Conservation (phyloP, 2,888 invertebrate genomes). For the Subacronicta megacephala region DNA sequence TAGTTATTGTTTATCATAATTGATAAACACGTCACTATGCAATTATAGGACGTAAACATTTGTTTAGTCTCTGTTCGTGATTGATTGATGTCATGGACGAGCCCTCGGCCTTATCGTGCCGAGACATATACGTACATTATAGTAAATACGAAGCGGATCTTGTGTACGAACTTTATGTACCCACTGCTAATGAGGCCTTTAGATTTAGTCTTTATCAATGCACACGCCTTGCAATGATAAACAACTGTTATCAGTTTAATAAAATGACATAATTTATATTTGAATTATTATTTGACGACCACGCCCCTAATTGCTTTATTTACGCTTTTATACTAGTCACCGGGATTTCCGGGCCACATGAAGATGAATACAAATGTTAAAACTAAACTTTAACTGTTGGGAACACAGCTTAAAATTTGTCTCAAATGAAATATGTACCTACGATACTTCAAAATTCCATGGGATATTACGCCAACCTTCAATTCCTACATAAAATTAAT, state of each 20-base stretch:
- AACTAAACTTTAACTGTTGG: too few relatives aligned
- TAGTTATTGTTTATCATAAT: conserved; percentile 42
- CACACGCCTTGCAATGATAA: conserved; percentile 25
- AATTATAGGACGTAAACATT: conserved; percentile 76
- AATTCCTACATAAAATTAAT: too few relatives aligned
- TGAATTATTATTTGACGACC: conserved; percentile 12
- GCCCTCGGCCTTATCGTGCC: conserved; percentile 80
- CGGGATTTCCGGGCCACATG: too few relatives aligned
- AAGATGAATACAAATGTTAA: too few relatives aligned
- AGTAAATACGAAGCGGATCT: conserved; percentile 71
- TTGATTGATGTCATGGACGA: conserved; percentile 87
- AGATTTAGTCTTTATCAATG: conserved; percentile 39
- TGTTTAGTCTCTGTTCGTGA: conserved; percentile 78
- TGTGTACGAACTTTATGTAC: conserved; percentile 27
- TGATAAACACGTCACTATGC: conserved; percentile 76
- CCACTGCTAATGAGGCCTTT: conserved; percentile 45
- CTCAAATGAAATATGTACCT: too few relatives aligned
- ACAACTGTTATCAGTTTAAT: conserved; percentile 27
- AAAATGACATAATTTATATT: conserved; percentile 30
- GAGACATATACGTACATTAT: conserved; percentile 53
- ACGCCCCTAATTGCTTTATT: conserved; percentile 16
- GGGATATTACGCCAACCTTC: too few relatives aligned
- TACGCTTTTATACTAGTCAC: background rate
- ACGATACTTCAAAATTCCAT: too few relatives aligned
- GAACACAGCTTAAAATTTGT: too few relatives aligned